Conservation (phyloP, 2,888 invertebrate genomes). For the Cephus sareptanus region DNA sequence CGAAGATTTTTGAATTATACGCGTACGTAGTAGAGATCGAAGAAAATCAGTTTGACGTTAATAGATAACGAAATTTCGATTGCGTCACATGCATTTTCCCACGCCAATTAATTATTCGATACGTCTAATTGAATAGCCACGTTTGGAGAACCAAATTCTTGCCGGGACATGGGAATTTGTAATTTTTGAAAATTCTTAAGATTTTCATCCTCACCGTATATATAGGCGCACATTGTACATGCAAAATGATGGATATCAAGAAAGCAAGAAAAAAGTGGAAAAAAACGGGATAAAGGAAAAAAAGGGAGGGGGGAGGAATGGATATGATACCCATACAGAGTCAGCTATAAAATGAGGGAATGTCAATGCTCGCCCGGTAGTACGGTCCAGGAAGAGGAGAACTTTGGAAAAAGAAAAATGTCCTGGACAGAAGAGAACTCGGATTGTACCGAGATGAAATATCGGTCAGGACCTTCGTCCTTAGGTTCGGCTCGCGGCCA, state of each 20-base stretch:
- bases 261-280: background rate
- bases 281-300: background rate
- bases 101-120: conserved; percentile 54
- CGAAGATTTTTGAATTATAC: conserved; percentile 10
- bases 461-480: background rate
- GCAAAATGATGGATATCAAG: background rate
- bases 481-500: background rate
- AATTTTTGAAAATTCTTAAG: background rate
- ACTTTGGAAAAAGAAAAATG: background rate
- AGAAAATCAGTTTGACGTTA: background rate
- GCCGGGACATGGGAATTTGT: background rate
- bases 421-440: background rate
- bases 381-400: background rate
- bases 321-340: background rate
- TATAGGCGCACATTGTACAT: background rate
- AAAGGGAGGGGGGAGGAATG: background rate
- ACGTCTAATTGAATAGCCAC: conserved; percentile 55
- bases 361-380: background rate
- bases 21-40: background rate
- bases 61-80: background rate
- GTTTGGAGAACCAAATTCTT: conserved; percentile 43
- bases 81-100: conserved; percentile 30
- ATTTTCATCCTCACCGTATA: background rate
- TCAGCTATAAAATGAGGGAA: background rate
- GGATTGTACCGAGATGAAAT: background rate